Conservation (phyloP, 2,113 vertebrate species). For the Neolamprologus caudopunctatus region DNA sequence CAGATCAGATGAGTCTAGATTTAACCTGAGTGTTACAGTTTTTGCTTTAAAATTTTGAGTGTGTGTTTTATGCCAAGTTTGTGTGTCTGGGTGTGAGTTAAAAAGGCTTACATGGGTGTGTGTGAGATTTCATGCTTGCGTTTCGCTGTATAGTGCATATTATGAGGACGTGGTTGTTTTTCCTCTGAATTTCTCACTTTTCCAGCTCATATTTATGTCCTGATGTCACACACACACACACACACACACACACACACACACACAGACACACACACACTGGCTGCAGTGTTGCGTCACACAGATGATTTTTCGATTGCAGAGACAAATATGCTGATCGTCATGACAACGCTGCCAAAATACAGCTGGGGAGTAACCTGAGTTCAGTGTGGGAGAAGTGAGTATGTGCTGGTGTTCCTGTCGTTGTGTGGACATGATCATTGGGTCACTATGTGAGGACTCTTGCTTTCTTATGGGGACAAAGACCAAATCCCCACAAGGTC, state of each 20-base stretch:
- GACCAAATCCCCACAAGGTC: background rate
- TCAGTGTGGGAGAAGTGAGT: background rate
- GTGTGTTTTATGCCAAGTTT: background rate
- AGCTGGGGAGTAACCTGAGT: constrained; percentile 20
- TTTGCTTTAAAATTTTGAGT: background rate
- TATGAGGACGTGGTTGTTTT: background rate
- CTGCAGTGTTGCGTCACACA: constrained; percentile 46
- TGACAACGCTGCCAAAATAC: constrained; percentile 55
- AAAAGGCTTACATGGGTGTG: background rate
- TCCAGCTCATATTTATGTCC: constrained; percentile 32
- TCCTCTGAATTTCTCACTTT: constrained; percentile 9
- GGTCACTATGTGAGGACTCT: background rate
- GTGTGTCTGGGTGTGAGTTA: background rate
- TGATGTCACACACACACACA: constrained; percentile 39
- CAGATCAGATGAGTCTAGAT: background rate
- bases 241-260: background rate
- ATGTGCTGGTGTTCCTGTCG: background rate
- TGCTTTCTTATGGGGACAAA: background rate
- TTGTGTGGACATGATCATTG: background rate
- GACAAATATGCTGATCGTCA: constrained; percentile 55
- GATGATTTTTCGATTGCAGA: constrained; percentile 36
- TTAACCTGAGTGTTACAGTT: background rate
- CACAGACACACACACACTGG: background rate
- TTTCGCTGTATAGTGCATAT: background rate
- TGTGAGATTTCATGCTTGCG: background rate